Percentiles rank a stretch among this genome's conserved stretches.
phyloP scores from a whole-genome alignment of 2,888 invertebrate species.

The Lucinisca nassula region DNA sequence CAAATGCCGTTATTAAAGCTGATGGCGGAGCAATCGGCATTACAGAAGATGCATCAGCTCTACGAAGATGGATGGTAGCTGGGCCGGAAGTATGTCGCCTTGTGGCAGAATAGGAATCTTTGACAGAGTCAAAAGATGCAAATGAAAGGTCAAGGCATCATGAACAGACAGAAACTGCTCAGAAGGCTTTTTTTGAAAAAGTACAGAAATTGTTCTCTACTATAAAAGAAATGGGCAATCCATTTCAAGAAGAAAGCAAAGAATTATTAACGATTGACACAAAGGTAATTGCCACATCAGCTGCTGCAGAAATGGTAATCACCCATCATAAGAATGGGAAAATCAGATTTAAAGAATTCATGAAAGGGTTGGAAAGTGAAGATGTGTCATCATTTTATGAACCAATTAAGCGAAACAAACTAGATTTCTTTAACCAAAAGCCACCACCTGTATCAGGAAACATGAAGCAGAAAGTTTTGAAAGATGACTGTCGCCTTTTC shows the following conservation, averaged over 20 bases:
- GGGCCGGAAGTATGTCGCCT: constrained; percentile 68
- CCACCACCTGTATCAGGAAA: constrained; percentile 3
- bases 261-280: constrained; percentile 61
- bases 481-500: constrained; percentile 50
- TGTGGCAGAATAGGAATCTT: constrained; percentile 36
- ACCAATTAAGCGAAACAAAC: constrained; percentile 56
- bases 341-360: constrained; percentile 40
- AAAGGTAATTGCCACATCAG: constrained; percentile 45
- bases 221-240: constrained; percentile 20
- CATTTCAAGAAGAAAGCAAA: constrained; percentile 20
- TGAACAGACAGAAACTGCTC: background rate
- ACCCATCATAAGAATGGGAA: constrained; percentile 46
- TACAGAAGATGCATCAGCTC: constrained; percentile 68
- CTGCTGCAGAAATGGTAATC: constrained; percentile 42
- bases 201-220: background rate
- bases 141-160: background rate
- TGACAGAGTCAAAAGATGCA: background rate
- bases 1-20: constrained; percentile 75
- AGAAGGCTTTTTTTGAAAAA: background rate
- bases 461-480: constrained; percentile 30
- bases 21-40: constrained; percentile 73
- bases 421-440: constrained; percentile 48
- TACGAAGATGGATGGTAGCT: constrained; percentile 53
- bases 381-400: constrained; percentile 45
- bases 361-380: constrained; percentile 35